Evolutionary conservation across 2,888 invertebrate species (phyloP), one percentile per base, ranked within the genome.

Genomic region (Drosophila conformis): DNA sequence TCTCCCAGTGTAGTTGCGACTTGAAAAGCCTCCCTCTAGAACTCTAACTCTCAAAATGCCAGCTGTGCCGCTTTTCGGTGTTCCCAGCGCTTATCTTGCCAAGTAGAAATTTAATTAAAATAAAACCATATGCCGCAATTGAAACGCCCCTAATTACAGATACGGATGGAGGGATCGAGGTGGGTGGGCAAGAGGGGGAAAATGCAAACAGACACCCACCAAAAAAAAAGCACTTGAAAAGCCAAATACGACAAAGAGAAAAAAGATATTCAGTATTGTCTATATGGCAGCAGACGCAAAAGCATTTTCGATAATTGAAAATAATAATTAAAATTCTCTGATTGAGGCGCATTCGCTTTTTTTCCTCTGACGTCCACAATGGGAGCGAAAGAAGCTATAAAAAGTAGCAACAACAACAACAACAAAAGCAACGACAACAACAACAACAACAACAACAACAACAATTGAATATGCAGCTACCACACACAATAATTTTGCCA

Each of bases 281-380:
- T 56, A 74, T 62, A 78, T 74, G 64, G 70, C 73, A 73, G 75
- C 79, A 81, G 83, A 76, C 70, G 70, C 80, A 80, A 87, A 81
- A 74, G 63, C 87, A 84, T 88, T 88, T 90, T 90, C 82, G 82
- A 89, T 91, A 91, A 91, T 91, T 91, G 91, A 91, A 91, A 91
- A 91, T 81, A 87, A 90, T 90, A 90, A 91, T 91, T 91, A 91
- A 90, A 90, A 90, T 90, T 91, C 91, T 84, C 88, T 82, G 91
- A 91, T 87, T 87, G 86, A 82, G 77, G 72, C 76, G 38, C 69
- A 58, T 64, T 64, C 46, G 57, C 53, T 66, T 66, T 56, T 15
- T 40, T 13, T 58, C 57, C 59, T 42, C 56, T 82, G 85, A 80
- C 85, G 83, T 78, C 74, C 87, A 70, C 80, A 87, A 83, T 82